Conservation (phyloP, 2,888 invertebrate species). For the Neoitamus cyanurus region DNA sequence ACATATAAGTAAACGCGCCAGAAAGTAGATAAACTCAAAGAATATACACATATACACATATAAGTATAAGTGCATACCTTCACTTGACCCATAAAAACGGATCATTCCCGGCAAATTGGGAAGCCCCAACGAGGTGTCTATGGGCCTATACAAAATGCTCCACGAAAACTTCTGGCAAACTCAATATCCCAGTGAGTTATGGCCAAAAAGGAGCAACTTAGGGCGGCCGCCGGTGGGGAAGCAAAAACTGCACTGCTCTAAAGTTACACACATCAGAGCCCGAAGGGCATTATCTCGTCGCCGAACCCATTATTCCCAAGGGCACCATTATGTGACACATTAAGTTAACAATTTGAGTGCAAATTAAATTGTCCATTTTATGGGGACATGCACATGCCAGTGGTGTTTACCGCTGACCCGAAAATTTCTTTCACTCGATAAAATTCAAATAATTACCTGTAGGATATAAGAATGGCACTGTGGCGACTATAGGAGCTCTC, state of each 20-base stretch:
- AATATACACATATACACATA: neutral
- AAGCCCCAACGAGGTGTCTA: neutral
- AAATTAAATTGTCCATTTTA: conserved; percentile 41
- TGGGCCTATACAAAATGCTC: neutral
- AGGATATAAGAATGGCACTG: neutral
- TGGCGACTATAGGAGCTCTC: neutral
- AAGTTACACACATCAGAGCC: neutral
- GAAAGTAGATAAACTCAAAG: neutral
- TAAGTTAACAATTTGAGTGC: conserved; percentile 29
- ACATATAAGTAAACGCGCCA: neutral
- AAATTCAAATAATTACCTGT: conserved; percentile 32
- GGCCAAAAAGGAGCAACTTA: neutral
- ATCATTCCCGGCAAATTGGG: conserved; percentile 18
- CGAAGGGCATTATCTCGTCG: neutral
- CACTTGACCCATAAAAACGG: conserved; percentile 8
- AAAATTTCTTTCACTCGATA: conserved; percentile 37
- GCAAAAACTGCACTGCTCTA: neutral
- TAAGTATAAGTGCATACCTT: neutral
- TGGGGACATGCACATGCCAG: conserved; percentile 17
- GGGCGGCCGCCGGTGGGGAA: neutral
- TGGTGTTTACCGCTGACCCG: neutral
- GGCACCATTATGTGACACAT: conserved; percentile 16
- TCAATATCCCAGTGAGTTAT: neutral
- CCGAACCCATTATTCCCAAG: neutral
- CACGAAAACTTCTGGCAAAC: neutral